Percentiles rank a stretch among this genome's conserved stretches.
Evolutionary conservation across 2,888 invertebrate genomes (phyloP).

Genomic region (Chrysolina haemoptera): DNA sequence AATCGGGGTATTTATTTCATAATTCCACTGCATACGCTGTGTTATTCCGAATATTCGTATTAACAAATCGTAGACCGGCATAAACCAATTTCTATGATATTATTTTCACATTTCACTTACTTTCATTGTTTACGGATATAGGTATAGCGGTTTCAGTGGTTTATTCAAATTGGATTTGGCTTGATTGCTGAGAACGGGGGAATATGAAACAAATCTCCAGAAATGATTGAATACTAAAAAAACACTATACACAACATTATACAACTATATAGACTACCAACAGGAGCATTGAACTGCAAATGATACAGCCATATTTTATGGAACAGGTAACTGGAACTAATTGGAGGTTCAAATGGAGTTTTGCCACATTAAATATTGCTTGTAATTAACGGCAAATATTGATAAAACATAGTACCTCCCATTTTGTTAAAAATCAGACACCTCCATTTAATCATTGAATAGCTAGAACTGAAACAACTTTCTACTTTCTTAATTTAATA

Average conservation of each 20-base stretch:
- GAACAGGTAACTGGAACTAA: too few species aligned
- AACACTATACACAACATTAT: not conserved
- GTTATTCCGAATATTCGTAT: slow-evolving; percentile 46
- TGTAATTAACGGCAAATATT: too few species aligned
- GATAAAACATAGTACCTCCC: too few species aligned
- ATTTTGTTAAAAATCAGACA: too few species aligned
- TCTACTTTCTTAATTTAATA: too few species aligned
- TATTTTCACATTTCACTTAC: slow-evolving; percentile 45
- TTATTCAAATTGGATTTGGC: slow-evolving; percentile 16
- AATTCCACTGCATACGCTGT: slow-evolving; percentile 54
- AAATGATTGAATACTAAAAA: not conserved
- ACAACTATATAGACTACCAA: too few species aligned
- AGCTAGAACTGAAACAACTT: too few species aligned
- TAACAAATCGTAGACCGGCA: slow-evolving; percentile 48
- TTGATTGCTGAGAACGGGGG: not conserved
- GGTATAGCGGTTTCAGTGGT: slow-evolving; percentile 26
- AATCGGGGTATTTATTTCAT: slow-evolving; percentile 59
- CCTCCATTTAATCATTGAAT: too few species aligned
- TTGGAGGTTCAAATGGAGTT: too few species aligned
- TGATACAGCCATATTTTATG: too few species aligned
- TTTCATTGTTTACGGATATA: slow-evolving; percentile 40
- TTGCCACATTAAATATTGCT: too few species aligned
- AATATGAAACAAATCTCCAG: not conserved
- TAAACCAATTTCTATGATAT: slow-evolving; percentile 47
- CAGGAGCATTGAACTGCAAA: too few species aligned